Percentiles rank a stretch among this genome's conserved stretches.
Evolutionary conservation across 2,113 vertebrate species (phyloP).

Genomic region (Hemiprocne comata): DNA sequence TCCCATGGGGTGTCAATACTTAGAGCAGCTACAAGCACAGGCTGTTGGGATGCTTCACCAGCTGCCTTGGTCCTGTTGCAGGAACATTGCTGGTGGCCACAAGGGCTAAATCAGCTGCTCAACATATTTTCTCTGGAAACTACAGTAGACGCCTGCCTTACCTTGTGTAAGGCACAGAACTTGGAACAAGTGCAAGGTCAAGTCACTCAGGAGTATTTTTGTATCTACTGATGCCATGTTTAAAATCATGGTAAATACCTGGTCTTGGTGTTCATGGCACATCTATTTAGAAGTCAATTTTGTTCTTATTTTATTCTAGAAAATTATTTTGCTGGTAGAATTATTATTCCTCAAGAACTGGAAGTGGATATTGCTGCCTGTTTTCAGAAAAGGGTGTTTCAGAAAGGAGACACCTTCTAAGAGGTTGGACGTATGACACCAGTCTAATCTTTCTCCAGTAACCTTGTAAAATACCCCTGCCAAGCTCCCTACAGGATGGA

Average conservation of each 20-base stretch:
- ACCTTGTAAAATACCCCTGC: not conserved
- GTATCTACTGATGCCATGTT: not conserved
- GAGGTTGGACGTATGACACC: not conserved
- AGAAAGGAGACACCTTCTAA: not conserved
- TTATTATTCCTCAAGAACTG: not conserved
- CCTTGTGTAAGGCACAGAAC: not conserved
- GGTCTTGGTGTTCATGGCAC: not conserved
- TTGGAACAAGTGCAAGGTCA: not conserved
- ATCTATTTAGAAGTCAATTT: not conserved
- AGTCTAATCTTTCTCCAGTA: not conserved
- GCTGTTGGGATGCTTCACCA: accelerated
- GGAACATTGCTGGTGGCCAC: not conserved
- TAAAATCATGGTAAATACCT: not conserved
- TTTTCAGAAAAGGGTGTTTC: not conserved
- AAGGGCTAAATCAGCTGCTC: not conserved
- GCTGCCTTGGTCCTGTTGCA: not conserved
- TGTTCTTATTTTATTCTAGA: not conserved
- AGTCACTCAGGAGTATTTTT: not conserved
- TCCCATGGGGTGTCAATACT: not conserved
- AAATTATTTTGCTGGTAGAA: not conserved
- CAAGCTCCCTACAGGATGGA: not conserved
- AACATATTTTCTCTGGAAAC: not conserved
- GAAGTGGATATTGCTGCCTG: not conserved
- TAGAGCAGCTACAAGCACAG: not conserved
- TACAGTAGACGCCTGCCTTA: not conserved